Base-by-base conservation (phyloP, 2,888 invertebrate species). In the Noctua fimbriata region DNA sequence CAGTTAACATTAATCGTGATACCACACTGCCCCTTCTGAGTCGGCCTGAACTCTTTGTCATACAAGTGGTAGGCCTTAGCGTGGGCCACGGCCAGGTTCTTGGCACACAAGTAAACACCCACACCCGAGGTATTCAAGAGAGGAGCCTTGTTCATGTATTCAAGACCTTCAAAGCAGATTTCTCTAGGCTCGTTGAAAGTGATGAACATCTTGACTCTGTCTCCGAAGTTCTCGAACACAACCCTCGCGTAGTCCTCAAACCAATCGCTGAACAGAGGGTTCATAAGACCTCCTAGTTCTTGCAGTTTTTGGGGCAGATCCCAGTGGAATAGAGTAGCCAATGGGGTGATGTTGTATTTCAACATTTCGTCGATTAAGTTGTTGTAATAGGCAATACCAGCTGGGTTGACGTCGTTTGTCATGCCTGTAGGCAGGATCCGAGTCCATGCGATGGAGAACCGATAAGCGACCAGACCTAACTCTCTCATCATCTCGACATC, bases 351-450 rank as follows among this genome's bases (percentile, higher is more conserved):
- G 55, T 96, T 97, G 85, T 97, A 97, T 47, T 94, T 96, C 0
- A 97, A 78, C 79, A 98, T 95, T 89, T 97, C 97, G 88, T 98
- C 91, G 72, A 98, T 97, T 1, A 98, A 92, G 79, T 97, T 95
- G 85, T 97, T 97, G 92, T 98, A 98, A 92, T 97, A 98, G 9
- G 96, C 93, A 21, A 98, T 93, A 7, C 98, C 98, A 1, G 95
- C 95, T 85, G 95, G 92, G 90, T 97, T 98, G 44, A 97, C 89
- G 6, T 94, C 89, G 69, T 97, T 95, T 1, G 95, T 69, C 49
- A 95, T 93, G 28, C 97, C 98, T 63, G 95, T 96, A 0, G 98
- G 97, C 12, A 98, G 91, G 52, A 98, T 95, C 71, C 98, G 94
- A 1, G 97, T 84, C 98, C 98, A 98, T 6, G 97, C 96, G 24